Conservation (phyloP, 2,797 vertebrate species). For the Pristis pectinata region DNA sequence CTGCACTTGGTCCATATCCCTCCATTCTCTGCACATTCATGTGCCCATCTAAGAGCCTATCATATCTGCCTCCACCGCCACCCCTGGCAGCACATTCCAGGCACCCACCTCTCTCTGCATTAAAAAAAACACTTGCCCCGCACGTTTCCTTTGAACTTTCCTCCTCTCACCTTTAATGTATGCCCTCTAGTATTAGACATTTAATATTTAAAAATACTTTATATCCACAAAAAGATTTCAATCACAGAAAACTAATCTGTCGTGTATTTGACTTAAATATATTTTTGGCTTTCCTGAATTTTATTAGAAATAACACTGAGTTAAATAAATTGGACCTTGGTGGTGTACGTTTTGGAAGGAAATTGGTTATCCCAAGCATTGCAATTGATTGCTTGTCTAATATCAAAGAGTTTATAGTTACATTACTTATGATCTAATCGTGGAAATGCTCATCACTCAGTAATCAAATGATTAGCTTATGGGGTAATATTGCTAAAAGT, state of each 20-base stretch:
- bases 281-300: background rate
- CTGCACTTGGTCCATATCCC: too few species aligned
- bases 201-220: too few species aligned
- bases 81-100: too few species aligned
- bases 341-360: background rate
- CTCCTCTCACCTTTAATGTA: too few species aligned
- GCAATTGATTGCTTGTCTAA: background rate
- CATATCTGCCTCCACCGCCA: too few species aligned
- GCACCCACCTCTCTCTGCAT: too few species aligned
- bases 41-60: too few species aligned
- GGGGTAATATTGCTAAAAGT: background rate
- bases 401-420: constrained; percentile 12
- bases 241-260: background rate
- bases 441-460: background rate
- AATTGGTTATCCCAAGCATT: background rate
- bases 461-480: background rate
- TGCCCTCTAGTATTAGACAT: too few species aligned
- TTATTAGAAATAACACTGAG: background rate
- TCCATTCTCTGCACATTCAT: too few species aligned
- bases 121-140: too few species aligned
- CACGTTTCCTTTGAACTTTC: too few species aligned
- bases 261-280: background rate
- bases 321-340: background rate
- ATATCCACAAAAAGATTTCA: background rate
- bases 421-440: background rate